Conservation (phyloP, 2,113 vertebrate species). For the Coptodon bakossiorum region DNA sequence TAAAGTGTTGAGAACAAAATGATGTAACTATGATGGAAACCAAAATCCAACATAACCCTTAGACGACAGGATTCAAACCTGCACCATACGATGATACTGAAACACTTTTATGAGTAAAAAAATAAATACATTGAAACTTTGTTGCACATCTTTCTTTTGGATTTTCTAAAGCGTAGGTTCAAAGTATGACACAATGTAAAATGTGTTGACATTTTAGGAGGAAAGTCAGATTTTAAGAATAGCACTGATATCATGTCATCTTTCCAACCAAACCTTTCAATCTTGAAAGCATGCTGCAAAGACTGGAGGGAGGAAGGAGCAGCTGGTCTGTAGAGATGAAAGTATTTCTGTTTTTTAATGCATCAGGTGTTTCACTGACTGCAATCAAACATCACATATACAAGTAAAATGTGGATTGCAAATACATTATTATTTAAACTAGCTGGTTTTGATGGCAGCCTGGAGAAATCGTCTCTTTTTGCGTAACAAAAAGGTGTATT, state of each 20-base stretch:
- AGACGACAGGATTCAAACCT: background rate
- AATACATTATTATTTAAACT: background rate
- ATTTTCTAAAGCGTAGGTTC: background rate
- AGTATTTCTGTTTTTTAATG: background rate
- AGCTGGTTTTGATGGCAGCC: background rate
- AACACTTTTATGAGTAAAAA: background rate
- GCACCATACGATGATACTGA: background rate
- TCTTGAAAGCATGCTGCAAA: background rate
- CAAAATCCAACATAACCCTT: background rate
- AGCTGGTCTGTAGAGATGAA: background rate
- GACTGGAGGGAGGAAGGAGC: background rate
- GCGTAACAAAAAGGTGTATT: background rate
- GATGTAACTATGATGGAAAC: background rate
- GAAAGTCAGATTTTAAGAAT: background rate
- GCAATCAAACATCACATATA: background rate
- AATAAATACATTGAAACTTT: background rate
- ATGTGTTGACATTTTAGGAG: background rate
- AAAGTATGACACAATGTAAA: background rate
- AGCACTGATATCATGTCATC: background rate
- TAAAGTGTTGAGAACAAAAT: background rate
- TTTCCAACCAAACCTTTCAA: background rate
- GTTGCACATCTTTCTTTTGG: background rate
- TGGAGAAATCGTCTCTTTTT: background rate
- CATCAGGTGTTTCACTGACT: background rate
- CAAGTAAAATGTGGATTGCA: background rate